Base-by-base conservation (phyloP, 2,113 vertebrate genomes). In the Pao palembangensis region DNA sequence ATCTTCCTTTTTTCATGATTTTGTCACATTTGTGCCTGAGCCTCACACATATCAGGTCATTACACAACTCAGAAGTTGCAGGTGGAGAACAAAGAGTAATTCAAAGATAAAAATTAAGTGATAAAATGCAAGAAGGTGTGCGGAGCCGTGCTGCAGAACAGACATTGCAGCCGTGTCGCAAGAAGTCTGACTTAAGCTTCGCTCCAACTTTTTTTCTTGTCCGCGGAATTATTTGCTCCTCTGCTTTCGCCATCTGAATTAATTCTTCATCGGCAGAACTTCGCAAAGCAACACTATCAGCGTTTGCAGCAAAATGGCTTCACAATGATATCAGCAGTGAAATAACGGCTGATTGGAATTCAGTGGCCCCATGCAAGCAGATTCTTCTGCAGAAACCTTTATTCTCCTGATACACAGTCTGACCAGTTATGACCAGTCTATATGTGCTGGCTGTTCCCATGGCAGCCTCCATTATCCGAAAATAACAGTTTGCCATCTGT, bases 51-150 rank as follows among this genome's bases (percentile, higher is more conserved):
- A 47, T 63, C 44, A 23, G 10, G 21, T 18, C 16, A 18, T 47
- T 74, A 15, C 61, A 60, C 46, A 52, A 61, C 23, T 51, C 59
- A 21, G 12, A 62, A 61, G 3, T 12, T 3, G 67, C 61, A 58
- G 16, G 44, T 0, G 25, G 55, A 61, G 20, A 50, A 65, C 1
- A 54, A 4, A 8, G 28, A 53, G 21, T 3, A 2, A 18, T 50
- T 38, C 16, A 59, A 20, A 28, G 1, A 43, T 1, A 59, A 5
- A 70, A 8, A 50, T 18, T n/a, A 61, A 56, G 23, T n/a, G 34
- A 49, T 60, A 65, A 56, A 59, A 46, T 18, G 21, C 6, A 47
- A 14, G 11, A 23, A 4, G 17, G 3, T 15, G 17, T 1, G 17
- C 53, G 57, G 25, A 70, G 8, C n/a, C n/a, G 15, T 25, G 18